phyloP scores from a whole-genome alignment of 1,140 invertebrate genomes.

The Rhysida immarginata region DNA sequence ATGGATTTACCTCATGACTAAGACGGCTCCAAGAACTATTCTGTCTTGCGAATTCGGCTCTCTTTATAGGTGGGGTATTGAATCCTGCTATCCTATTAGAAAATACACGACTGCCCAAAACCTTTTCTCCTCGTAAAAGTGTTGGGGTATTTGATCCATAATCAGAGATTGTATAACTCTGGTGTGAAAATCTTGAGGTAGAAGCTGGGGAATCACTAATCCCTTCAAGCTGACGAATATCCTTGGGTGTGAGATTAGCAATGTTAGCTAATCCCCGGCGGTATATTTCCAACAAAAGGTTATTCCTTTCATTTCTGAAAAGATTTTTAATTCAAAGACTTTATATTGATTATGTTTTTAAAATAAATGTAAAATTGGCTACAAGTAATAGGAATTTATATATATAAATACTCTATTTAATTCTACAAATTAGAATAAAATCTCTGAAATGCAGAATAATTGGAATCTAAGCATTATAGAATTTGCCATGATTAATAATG shows the following conservation, averaged over 20 bases:
- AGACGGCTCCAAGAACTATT: not conserved
- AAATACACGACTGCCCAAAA: not conserved
- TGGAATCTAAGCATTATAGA: too few relatives aligned
- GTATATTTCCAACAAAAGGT: not conserved
- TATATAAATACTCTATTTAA: too few relatives aligned
- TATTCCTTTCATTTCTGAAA: slow-evolving; percentile 5
- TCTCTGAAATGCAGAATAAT: too few relatives aligned
- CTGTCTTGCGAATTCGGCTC: not conserved
- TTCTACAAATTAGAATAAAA: too few relatives aligned
- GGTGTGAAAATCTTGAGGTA: not conserved
- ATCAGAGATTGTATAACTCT: not conserved
- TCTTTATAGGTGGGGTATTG: not conserved
- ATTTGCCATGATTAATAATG: too few relatives aligned
- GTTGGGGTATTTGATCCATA: not conserved
- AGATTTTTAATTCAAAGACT: too few relatives aligned
- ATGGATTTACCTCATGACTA: not conserved
- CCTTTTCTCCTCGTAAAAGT: not conserved
- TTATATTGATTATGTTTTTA: too few relatives aligned
- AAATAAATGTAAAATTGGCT: too few relatives aligned
- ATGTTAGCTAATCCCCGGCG: not conserved
- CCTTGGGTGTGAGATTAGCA: not conserved
- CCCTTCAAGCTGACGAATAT: not conserved
- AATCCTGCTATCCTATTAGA: not conserved
- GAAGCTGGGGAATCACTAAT: not conserved
- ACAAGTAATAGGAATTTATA: too few relatives aligned